Evolutionary conservation across 1,140 invertebrate species (phyloP).

Genomic region (Panulirus ornatus): DNA sequence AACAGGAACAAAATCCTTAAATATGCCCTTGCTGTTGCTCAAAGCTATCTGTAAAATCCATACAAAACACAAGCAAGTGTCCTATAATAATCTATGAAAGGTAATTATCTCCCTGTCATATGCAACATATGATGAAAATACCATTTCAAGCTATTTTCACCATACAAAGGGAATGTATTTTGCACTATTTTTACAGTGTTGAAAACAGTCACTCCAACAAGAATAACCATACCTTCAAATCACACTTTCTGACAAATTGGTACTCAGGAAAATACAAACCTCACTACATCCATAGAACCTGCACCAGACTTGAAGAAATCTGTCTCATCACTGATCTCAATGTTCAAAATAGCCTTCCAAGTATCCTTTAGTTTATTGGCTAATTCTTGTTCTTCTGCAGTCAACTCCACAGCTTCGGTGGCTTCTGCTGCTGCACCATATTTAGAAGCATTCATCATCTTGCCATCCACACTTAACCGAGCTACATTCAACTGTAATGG

Average conservation of each 20-base stretch:
- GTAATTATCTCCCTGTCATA: too few species aligned
- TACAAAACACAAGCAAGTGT: too few species aligned
- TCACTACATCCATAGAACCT: slow-evolving; percentile 97
- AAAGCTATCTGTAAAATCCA: too few species aligned
- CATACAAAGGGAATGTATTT: not conserved
- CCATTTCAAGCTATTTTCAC: not conserved
- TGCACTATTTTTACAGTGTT: not conserved
- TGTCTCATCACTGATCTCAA: slow-evolving; percentile 87
- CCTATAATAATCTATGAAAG: too few species aligned
- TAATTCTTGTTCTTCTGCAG: slow-evolving; percentile 86
- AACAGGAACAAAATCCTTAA: too few species aligned
- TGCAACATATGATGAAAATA: too few species aligned
- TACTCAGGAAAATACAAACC: slow-evolving; percentile 78
- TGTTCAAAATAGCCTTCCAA: slow-evolving; percentile 91
- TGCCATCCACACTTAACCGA: slow-evolving; percentile 86
- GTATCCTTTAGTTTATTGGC: slow-evolving; percentile 83
- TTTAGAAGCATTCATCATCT: slow-evolving; percentile 90
- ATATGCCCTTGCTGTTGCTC: too few species aligned
- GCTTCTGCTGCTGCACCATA: slow-evolving; percentile 85
- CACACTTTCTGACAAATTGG: not conserved
- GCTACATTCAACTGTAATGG: slow-evolving; percentile 85
- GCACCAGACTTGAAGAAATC: slow-evolving; percentile 96
- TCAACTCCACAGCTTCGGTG: slow-evolving; percentile 84
- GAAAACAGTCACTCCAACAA: not conserved
- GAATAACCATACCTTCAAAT: not conserved